Base-by-base conservation (phyloP, 2,888 invertebrate genomes). In the Drosophila histrio region DNA sequence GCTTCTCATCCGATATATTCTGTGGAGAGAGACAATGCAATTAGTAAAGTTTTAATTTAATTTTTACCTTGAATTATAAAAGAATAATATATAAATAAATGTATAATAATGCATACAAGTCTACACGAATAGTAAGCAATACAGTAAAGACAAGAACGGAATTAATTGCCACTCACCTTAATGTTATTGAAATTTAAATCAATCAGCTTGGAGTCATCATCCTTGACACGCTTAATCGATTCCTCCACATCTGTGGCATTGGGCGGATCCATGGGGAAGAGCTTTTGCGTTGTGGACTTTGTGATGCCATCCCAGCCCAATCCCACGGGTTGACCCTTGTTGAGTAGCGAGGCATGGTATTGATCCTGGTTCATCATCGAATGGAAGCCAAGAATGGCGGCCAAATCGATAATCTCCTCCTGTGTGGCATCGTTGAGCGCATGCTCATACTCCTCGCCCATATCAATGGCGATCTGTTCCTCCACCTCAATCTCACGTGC, bases 321-420 rank as follows among this genome's bases (percentile, higher is more conserved):
- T 43, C 97, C 97, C 67, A 97, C 94, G 0, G 97, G 97, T 90
- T 97, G 97, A 22, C 96, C 97, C 92, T 97, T 97, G 93, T 97
- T 98, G 75, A 97, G 92, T 68, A 98, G 93, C 36, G 99, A 99
- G 67, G 98, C 98, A 93, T 99, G 98, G 93, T 98, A 99, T 93
- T 99, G 99, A 91, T 99, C 98, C 93, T 99, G 99, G 92, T 99
- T 99, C 96, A 99, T 97, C 97, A 99, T 99, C 72, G 99, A 99
- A 93, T 99, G 99, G 94, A 99, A 98, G 90, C 99, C 99, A 91
- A 99, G 94, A 92, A 99, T 98, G 92, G 98, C 99, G 89, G 99
- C 99, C 91, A 99, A 94, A 93, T 99, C 99, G 90, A 99, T 99
- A 89, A 99, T 96, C 94, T 99, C 98, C 92, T 98, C 97, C 92